Conservation (phyloP, 2,888 invertebrate species). For the Cataglyphis albicans region DNA sequence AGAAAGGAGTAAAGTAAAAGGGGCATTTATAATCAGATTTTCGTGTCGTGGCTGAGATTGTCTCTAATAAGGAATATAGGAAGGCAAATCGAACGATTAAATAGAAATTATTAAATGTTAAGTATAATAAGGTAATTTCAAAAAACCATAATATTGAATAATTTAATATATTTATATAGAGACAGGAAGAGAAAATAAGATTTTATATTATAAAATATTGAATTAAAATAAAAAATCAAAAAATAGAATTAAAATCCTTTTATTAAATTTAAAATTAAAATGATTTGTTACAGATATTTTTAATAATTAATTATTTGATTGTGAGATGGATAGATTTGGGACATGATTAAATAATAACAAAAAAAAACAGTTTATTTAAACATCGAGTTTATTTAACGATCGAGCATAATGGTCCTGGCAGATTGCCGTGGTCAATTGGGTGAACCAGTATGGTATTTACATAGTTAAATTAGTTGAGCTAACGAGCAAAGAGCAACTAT, state of each 20-base stretch:
- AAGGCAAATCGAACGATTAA: conserved; percentile 17
- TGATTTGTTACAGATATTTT: neutral
- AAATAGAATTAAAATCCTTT: neutral
- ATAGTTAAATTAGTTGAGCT: conserved; percentile 67
- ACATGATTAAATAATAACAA: neutral
- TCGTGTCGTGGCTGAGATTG: conserved; percentile 54
- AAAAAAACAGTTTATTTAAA: neutral
- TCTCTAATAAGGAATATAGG: conserved; percentile 45
- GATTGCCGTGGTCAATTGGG: conserved; percentile 51
- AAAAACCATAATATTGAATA: neutral
- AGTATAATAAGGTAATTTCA: neutral
- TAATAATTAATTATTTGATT: neutral
- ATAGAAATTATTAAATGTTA: neutral
- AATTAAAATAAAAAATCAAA: neutral
- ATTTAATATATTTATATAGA: neutral
- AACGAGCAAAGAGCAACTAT: conserved; percentile 51
- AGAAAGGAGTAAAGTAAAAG: conserved; percentile 16
- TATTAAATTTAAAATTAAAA: neutral
- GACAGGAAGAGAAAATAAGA: neutral
- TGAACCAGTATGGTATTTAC: conserved; percentile 70
- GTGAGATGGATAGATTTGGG: neutral
- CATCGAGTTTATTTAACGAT: too few species aligned
- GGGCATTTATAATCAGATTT: conserved; percentile 54
- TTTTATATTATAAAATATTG: neutral
- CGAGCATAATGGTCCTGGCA: conserved; percentile 39